These are phyloP conservation scores for Panurus biarmicus DNA, from an alignment of 2,113 vertebrate genomes.

Conservation along the genomic window DNA sequence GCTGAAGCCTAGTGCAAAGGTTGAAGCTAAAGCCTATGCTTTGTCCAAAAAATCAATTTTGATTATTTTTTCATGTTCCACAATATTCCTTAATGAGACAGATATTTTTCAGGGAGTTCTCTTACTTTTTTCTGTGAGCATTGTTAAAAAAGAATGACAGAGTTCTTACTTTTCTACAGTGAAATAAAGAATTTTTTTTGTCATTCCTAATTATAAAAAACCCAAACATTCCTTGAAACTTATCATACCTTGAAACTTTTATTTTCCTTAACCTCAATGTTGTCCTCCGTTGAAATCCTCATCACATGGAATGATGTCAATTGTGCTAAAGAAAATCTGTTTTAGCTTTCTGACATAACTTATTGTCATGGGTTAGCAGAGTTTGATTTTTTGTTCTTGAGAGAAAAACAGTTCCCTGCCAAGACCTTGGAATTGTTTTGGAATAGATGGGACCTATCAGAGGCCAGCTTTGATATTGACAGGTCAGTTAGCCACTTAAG, in stretches of 20 bases:
- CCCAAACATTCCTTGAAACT: not conserved
- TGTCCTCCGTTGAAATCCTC: not conserved
- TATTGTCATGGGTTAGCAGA: too few species aligned
- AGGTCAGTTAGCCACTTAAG: too few species aligned
- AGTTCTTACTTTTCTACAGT: not conserved
- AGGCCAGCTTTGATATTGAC: too few species aligned
- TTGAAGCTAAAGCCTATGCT: not conserved
- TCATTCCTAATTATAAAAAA: not conserved
- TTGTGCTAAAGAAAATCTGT: not conserved
- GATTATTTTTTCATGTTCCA: not conserved
- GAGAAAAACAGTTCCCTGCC: too few species aligned
- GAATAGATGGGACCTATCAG: too few species aligned
- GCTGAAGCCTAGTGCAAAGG: not conserved
- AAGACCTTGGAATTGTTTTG: too few species aligned
- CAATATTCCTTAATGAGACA: not conserved
- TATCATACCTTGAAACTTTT: not conserved
- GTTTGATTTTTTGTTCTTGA: too few species aligned
- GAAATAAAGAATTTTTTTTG: not conserved
- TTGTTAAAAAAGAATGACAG: not conserved
- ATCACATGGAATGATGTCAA: fast-evolving
- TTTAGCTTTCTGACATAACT: not conserved
- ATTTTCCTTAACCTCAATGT: not conserved
- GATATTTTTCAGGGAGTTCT: not conserved
- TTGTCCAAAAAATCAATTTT: not conserved
- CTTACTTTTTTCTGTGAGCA: not conserved